Base-by-base conservation (phyloP, 64 coral and sea anemone species). In the Montipora efflorescens region DNA sequence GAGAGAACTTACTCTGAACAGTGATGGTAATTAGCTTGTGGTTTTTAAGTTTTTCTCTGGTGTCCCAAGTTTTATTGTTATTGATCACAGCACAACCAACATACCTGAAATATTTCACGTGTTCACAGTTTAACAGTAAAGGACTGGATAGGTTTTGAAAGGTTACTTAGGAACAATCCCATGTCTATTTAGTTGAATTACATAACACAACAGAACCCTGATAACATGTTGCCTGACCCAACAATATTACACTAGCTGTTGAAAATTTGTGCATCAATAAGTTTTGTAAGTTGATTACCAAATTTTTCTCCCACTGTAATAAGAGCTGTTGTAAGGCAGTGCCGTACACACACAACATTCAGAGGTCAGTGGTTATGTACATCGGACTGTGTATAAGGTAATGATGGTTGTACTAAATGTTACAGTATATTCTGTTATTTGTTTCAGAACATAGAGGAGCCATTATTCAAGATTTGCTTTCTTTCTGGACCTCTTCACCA, bases 391-490 rank as follows among this genome's bases (percentile, higher is more conserved):
- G 47, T 19, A 50, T 53, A 25, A 80, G 22, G 53, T 50, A 0
- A 47, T 53, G 53, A 16, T 53, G 18, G 53, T 53, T 80, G 78
- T 19, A 43, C 78, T 47, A 80, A 80, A 50, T 80, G n/a, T 80
- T 80, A 53, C 44, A 13, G 53, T 50, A 80, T 28, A 83, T 22
- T 61, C 62, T 61, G 53, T 61, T 83, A 13, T 83, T 83, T 48
- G 62, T 83, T 83, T 23, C 81, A 83, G 81, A 22, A 83, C 48
- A 52, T 61, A 83, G 44, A 61, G 62, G 25, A 21, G 81, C 81
- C 53, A 61, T 23, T 61, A 52, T 83, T 55, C 23, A 59, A 61
- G 81, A 83, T 61, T 61, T 83, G 23, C 55, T 83, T 28, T 61
- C 53, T 52, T 83, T 83, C 52, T 83, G 81, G 81, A 83, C 81